phyloP scores from a whole-genome alignment of 1,140 invertebrate genomes.

The Parasteatoda tepidariorum region DNA sequence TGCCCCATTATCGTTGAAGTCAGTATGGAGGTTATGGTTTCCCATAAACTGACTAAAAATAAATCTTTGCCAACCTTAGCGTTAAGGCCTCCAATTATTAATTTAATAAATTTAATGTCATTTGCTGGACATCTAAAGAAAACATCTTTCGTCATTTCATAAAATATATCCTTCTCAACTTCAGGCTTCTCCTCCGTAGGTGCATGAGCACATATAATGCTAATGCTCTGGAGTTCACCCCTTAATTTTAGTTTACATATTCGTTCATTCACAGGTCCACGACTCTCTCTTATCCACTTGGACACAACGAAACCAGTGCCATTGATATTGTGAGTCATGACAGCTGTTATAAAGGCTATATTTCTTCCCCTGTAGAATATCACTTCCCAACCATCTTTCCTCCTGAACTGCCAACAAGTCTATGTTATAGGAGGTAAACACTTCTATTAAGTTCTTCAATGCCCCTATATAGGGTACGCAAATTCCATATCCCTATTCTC shows the following conservation, averaged over 20 bases:
- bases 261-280: neutral
- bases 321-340: too few species aligned
- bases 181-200: slow-evolving; percentile 13
- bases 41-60: too few species aligned
- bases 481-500: too few species aligned
- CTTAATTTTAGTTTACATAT: slow-evolving; percentile 17
- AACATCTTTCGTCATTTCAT: slow-evolving; percentile 6
- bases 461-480: too few species aligned
- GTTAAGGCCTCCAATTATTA: slow-evolving; percentile 16
- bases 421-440: too few species aligned
- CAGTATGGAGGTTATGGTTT: too few species aligned
- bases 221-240: slow-evolving; percentile 1
- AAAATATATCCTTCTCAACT: slow-evolving; percentile 21
- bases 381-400: too few species aligned
- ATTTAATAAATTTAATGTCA: slow-evolving; percentile 1
- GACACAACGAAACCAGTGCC: slow-evolving; percentile 18
- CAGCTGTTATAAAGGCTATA: too few species aligned
- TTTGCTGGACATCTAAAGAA: neutral
- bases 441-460: too few species aligned
- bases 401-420: too few species aligned
- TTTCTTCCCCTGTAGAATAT: too few species aligned
- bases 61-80: too few species aligned
- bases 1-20: neutral
- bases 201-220: slow-evolving; percentile 14
- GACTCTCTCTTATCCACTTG: slow-evolving; percentile 12